Conservation (phyloP, 2,113 vertebrate species). For the Sapayoa aenigma region DNA sequence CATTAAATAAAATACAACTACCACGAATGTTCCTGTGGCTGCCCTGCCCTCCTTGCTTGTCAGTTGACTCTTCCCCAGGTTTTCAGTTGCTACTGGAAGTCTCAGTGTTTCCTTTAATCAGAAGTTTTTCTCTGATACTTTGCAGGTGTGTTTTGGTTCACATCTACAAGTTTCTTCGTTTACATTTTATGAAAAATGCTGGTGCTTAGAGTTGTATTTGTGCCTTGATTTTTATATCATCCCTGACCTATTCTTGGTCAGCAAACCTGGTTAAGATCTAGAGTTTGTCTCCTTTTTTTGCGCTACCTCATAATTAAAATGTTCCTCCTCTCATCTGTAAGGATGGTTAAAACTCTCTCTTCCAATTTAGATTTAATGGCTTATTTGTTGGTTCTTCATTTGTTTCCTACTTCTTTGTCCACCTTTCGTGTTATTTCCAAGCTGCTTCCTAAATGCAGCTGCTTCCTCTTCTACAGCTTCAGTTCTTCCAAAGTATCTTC, state of each 20-base stretch:
- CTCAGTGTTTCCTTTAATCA: neutral
- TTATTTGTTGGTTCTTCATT: neutral
- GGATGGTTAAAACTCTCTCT: neutral
- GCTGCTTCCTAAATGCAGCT: neutral
- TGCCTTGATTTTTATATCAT: conserved; percentile 44
- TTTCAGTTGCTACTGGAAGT: neutral
- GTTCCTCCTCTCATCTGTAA: neutral
- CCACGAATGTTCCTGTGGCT: neutral
- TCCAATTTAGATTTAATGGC: neutral
- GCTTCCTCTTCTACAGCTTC: neutral
- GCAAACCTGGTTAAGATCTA: neutral
- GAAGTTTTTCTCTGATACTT: neutral
- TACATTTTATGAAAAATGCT: neutral
- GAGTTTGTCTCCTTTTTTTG: neutral
- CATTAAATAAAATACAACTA: neutral
- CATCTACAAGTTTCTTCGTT: neutral
- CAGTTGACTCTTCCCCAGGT: neutral
- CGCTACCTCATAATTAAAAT: conserved; percentile 46
- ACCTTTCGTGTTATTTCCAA: neutral
- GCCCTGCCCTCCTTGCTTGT: neutral
- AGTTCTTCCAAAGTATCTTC: neutral
- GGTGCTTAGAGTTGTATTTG: conserved; percentile 26
- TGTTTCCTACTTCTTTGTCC: neutral
- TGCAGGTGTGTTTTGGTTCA: neutral
- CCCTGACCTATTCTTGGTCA: neutral